Base-by-base conservation (phyloP, 2,797 vertebrate species). In the Sebastes nivosus region DNA sequence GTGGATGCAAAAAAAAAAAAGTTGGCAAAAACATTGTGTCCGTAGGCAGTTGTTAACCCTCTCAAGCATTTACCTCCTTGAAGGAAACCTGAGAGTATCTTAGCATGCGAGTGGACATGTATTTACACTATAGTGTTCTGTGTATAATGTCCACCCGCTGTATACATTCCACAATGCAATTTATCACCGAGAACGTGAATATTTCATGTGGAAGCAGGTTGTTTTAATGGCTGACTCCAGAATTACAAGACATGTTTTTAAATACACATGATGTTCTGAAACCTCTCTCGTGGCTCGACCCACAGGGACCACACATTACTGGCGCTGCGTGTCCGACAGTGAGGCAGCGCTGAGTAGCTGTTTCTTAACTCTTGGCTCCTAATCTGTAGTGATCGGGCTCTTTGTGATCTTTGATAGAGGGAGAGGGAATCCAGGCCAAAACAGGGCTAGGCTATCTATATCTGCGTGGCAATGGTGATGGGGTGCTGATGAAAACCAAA, bases 401-500 rank as follows among this genome's bases (percentile, higher is more conserved):
- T 89, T 85, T 93, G 87, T 90, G 91, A 82, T 81, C 89, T 91
- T 81, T 77, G 83, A 85, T 89, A 83, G 67, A 81, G 77, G 73
- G 63, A 66, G 87, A 79, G 89, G 72, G 82, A 80, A 87, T 87
- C 65, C 59, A 58, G 82, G 79, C 88, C 87, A 91, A 67, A 78
- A 27, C 76, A 74, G 84, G 82, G 88, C 84, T 72, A 42, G 87
- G 55, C 80, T 91, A 83, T 88, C 86, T 89, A 77, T 82, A 89
- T 91, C 81, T 88, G 87, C 70, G 78, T 88, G 79, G 92, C 87
- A 88, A 87, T 84, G 72, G 83, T 75, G 87, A 89, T 82, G 79
- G 79, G 89, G 90, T 87, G 89, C 88, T 96, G 93, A 96, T 95
- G 90, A 91, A 93, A 95, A 94, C 94, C 94, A 96, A 95, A 95